phyloP scores from a whole-genome alignment of 2,113 vertebrate species.

The Prochilodus magdalenae region DNA sequence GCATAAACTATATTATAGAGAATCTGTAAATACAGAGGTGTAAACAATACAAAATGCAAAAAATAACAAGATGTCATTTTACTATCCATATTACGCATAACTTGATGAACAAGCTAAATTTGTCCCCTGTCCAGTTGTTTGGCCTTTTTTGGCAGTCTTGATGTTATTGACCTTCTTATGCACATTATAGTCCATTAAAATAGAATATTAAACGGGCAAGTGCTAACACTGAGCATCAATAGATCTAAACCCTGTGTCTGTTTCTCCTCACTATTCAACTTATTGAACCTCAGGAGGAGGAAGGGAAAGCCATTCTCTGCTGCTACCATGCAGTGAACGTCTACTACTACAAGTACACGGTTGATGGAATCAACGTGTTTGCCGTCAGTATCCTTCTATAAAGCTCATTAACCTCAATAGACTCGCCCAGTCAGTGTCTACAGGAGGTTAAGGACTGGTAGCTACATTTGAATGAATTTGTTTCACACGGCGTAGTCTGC shows the following conservation, averaged over 20 bases:
- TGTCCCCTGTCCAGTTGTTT: no score
- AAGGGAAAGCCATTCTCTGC: slow-evolving; percentile 75
- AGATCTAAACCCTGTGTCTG: neutral
- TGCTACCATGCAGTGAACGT: slow-evolving; percentile 80
- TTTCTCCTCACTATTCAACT: neutral
- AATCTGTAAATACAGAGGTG: no score
- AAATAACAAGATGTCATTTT: no score
- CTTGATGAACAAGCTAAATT: no score
- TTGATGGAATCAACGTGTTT: slow-evolving; percentile 83
- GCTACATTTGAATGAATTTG: slow-evolving; percentile 1
- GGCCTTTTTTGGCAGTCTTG: no score
- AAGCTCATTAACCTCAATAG: neutral
- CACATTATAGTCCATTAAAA: neutral
- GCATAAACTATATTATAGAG: no score
- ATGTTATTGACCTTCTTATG: neutral
- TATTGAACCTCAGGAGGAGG: slow-evolving; percentile 65
- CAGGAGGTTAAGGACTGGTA: neutral
- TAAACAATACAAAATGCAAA: no score
- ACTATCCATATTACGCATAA: no score
- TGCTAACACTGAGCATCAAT: neutral
- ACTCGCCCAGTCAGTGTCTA: neutral
- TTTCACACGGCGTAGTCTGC: neutral
- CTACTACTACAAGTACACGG: slow-evolving; percentile 87
- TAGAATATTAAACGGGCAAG: slow-evolving; percentile 2
- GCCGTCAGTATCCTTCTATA: slow-evolving; percentile 81